Percentiles rank a stretch among this genome's conserved stretches.
Evolutionary conservation across 2,888 invertebrate species (phyloP).

Genomic region (Galerucella calmariensis): DNA sequence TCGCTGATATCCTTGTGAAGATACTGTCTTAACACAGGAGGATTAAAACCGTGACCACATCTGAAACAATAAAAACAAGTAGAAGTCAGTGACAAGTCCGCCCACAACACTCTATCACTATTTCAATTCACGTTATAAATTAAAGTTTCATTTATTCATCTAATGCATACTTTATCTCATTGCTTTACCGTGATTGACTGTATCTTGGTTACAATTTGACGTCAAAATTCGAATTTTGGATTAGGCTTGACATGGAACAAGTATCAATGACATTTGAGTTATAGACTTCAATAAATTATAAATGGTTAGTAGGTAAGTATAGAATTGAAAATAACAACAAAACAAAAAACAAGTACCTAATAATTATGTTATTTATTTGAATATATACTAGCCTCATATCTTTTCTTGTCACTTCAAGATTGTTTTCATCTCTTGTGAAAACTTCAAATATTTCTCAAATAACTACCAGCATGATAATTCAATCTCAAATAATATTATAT

Average conservation of each 20-base stretch:
- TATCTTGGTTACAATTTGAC: conserved; percentile 21
- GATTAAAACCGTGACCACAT: conserved; percentile 15
- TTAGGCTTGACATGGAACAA: conserved; percentile 10
- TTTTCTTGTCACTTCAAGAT: too few species aligned
- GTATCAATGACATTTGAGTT: conserved; percentile 10
- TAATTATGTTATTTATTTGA: too few species aligned
- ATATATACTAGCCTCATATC: too few species aligned
- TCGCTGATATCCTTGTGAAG: conserved; percentile 4
- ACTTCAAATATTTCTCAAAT: too few species aligned
- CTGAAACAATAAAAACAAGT: conserved; percentile 24
- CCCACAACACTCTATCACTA: conserved; percentile 36
- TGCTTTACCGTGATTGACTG: conserved; percentile 18
- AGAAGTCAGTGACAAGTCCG: conserved; percentile 37
- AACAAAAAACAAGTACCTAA: too few species aligned
- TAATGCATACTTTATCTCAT: conserved; percentile 20
- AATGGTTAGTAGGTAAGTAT: not conserved
- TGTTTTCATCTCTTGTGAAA: too few species aligned
- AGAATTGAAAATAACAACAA: not conserved
- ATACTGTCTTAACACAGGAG: conserved; percentile 6
- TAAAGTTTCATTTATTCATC: conserved; percentile 26
- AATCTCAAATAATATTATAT: too few species aligned
- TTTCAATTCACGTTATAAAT: conserved; percentile 32
- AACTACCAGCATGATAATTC: too few species aligned
- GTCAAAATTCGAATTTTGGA: conserved; percentile 19
- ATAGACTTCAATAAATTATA: not conserved